Evolutionary conservation across 1,140 invertebrate species (phyloP).

Genomic region (Ostrea denselamellosa): DNA sequence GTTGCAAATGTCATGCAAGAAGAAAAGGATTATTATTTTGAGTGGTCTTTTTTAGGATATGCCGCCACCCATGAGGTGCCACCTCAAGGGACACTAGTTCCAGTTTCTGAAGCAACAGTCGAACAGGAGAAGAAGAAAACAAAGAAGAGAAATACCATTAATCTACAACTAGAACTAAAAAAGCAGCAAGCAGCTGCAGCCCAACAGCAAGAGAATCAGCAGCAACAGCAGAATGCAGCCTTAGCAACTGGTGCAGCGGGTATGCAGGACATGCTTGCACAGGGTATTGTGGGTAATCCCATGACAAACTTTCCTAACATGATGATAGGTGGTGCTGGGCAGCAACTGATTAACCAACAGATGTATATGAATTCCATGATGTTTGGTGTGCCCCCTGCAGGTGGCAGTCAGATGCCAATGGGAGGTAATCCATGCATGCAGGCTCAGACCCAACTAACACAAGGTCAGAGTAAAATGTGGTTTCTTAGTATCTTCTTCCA

Average conservation of each 20-base stretch:
- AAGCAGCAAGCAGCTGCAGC: slow-evolving; percentile 53
- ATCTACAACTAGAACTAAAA: slow-evolving; percentile 65
- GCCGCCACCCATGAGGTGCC: slow-evolving; percentile 6
- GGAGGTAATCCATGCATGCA: slow-evolving; percentile 38
- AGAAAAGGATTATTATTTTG: background rate
- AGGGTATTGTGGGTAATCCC: slow-evolving; percentile 57
- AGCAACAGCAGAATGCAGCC: slow-evolving; percentile 50
- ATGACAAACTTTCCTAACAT: slow-evolving; percentile 54
- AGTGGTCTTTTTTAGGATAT: slow-evolving; percentile 22
- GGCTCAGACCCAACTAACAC: background rate
- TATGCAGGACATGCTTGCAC: slow-evolving; percentile 47
- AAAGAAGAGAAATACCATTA: slow-evolving; percentile 66
- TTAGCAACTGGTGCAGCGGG: slow-evolving; percentile 47
- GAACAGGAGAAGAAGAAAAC: slow-evolving; percentile 59
- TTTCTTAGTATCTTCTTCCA: background rate
- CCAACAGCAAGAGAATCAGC: slow-evolving; percentile 56
- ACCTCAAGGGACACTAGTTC: background rate
- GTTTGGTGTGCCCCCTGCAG: slow-evolving; percentile 42
- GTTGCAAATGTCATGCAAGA: slow-evolving; percentile 6
- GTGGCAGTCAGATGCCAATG: slow-evolving; percentile 37
- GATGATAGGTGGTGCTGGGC: slow-evolving; percentile 39
- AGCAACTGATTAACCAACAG: slow-evolving; percentile 54
- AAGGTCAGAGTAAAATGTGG: slow-evolving; percentile 12
- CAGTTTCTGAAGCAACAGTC: slow-evolving; percentile 45
- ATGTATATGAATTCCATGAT: slow-evolving; percentile 61